Base-by-base conservation (phyloP, 2,113 vertebrate species). In the Osmerus eperlanus region DNA sequence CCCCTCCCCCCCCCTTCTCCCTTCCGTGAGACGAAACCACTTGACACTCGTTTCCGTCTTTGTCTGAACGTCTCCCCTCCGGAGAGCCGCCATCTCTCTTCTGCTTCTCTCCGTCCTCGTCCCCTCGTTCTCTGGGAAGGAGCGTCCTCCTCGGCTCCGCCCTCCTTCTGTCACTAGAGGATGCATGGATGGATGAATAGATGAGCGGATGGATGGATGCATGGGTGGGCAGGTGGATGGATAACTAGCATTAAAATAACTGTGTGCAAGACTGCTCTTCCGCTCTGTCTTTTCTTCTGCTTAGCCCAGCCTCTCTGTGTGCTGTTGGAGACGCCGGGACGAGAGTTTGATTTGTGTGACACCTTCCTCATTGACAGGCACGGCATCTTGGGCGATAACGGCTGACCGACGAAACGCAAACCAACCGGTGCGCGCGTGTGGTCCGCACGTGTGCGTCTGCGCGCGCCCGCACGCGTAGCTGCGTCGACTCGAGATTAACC, bases 281-380 rank as follows among this genome's bases (percentile, higher is more conserved):
- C 25, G n/a, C 11, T 29, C 19, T 41, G 28, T 47, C 51, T 74
- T 63, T 3, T 18, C 65, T 59, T 14, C 25, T 54, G 21, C 59
- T 36, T 29, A 65, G 47, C 28, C 55, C 62, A 55, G 21, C 81
- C 56, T 25, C 56, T 25, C 85, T 85, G 92, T 78, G 52, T 80
- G 73, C 79, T 23, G 79, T 11, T 65, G 15, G 28, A 29, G 6
- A 47, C 8, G 15, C 19, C 8, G 5, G 21, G 32, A 23, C 21
- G 53, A 52, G 58, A 64, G 18, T 19, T 28, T 28, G 29, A 23
- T 58, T 4, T 52, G 65, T 70, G 51, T 65, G 53, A 21, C 19
- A n/a, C 16, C 28, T 65, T 32, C 19, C 18, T 65, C 11, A 51
- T 1, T 19, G 41, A 51, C n/a, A n/a, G 18, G 19, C 62, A 23